A percentile compares a stretch with the other conserved stretches of the same genome.
Evolutionary conservation across 2,888 invertebrate genomes (phyloP).

Genomic region (Barypeithes pellucidus): DNA sequence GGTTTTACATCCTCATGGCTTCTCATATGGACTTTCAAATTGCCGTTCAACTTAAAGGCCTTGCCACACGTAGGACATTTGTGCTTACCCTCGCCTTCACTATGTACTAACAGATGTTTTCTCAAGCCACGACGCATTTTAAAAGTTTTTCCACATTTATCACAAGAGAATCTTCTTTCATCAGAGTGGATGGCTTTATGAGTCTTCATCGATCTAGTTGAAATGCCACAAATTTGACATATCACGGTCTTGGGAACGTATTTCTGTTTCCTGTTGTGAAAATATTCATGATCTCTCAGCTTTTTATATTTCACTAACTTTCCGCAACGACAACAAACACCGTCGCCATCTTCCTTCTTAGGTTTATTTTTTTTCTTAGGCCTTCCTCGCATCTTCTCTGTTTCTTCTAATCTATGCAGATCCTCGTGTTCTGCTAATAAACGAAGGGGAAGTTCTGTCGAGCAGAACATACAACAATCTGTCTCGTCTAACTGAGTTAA

Average conservation of each 20-base stretch:
- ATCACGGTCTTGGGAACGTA: not conserved
- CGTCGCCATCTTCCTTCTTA: not conserved
- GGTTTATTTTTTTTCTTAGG: not conserved
- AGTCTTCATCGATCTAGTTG: conserved; percentile 43
- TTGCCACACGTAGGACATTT: conserved; percentile 72
- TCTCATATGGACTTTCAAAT: conserved; percentile 61
- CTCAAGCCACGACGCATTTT: conserved; percentile 70
- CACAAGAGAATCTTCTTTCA: conserved; percentile 68
- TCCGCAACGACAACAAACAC: not conserved
- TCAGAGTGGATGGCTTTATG: conserved; percentile 68
- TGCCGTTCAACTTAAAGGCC: conserved; percentile 70
- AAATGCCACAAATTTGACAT: conserved; percentile 16
- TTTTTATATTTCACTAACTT: not conserved
- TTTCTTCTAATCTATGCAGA: not conserved
- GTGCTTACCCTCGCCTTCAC: conserved; percentile 66
- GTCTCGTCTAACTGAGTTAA: not conserved
- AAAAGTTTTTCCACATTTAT: conserved; percentile 70
- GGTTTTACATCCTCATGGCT: conserved; percentile 55
- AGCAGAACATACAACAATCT: not conserved
- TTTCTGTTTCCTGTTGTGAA: not conserved
- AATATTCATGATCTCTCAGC: not conserved
- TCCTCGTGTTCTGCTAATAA: not conserved
- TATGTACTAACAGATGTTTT: conserved; percentile 68
- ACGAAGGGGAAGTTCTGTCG: not conserved
- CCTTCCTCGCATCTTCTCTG: not conserved